Evolutionary conservation across 2,888 invertebrate species (phyloP).

Genomic region (Hemithea aestivaria): DNA sequence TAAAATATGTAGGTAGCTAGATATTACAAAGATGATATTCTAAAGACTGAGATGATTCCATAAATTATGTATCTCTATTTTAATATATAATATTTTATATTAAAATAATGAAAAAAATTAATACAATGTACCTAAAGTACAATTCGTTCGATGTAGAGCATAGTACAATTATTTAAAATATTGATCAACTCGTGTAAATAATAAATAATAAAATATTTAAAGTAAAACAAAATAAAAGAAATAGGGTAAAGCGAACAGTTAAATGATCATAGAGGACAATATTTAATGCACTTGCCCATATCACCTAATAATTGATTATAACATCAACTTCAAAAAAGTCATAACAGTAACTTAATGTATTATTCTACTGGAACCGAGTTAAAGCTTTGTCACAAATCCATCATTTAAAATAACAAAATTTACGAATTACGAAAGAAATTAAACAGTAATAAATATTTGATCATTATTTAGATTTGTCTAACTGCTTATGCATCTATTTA

Average conservation of each 20-base stretch:
- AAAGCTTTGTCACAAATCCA: conserved; percentile 78
- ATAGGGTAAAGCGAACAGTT: conserved; percentile 74
- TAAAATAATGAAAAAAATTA: conserved; percentile 27
- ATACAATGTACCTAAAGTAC: conserved; percentile 49
- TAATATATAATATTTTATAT: conserved; percentile 23
- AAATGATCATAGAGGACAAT: conserved; percentile 73
- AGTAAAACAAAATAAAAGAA: conserved; percentile 76
- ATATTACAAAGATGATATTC: conserved; percentile 59
- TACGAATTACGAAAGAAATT: conserved; percentile 73
- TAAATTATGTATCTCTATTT: conserved; percentile 30
- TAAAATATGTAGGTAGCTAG: conserved; percentile 66
- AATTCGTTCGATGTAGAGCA: conserved; percentile 58
- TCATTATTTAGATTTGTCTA: conserved; percentile 66
- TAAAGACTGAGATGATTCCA: conserved; percentile 61
- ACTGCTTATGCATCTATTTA: conserved; percentile 51
- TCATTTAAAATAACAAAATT: conserved; percentile 77
- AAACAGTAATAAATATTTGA: conserved; percentile 79
- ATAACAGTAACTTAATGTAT: conserved; percentile 79
- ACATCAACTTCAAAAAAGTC: conserved; percentile 76
- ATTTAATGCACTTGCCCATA: conserved; percentile 78
- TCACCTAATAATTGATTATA: conserved; percentile 77
- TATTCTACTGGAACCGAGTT: conserved; percentile 79
- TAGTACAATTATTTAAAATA: conserved; percentile 52
- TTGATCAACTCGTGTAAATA: conserved; percentile 60
- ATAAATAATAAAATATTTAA: conserved; percentile 78